These are phyloP conservation scores for Sarotherodon lohbergeri DNA, from an alignment of 2,113 vertebrate species.

Conservation along the genomic window DNA sequence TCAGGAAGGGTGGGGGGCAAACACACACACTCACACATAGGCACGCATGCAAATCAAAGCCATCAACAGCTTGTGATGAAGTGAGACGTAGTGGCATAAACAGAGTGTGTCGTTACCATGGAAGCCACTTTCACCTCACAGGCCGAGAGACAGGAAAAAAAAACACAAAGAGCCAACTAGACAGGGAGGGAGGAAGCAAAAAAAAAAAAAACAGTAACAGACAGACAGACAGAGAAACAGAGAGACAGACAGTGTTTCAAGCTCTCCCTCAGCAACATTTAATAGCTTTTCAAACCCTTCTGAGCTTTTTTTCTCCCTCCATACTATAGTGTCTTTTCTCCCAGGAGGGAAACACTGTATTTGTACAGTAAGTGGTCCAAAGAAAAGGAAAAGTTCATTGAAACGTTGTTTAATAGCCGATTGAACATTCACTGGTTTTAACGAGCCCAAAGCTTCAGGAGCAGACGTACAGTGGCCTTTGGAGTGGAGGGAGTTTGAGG, in stretches of 20 bases:
- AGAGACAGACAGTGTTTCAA: neutral
- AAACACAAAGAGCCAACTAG: no score
- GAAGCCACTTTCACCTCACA: no score
- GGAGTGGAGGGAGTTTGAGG: neutral
- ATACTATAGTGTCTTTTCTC: neutral
- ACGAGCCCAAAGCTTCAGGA: neutral
- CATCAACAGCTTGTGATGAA: no score
- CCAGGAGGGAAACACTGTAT: neutral
- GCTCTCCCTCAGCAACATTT: slow-evolving; percentile 26
- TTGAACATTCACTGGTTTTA: slow-evolving; percentile 17
- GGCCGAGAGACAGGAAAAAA: no score
- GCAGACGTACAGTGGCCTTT: neutral
- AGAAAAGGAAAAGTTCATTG: slow-evolving; percentile 29
- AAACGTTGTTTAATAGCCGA: neutral
- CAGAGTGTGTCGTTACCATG: no score
- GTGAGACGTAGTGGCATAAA: no score
- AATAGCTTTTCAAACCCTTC: slow-evolving; percentile 26
- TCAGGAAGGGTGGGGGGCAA: no score
- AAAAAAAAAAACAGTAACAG: slow-evolving; percentile 16
- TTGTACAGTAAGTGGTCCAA: slow-evolving; percentile 1
- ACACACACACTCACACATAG: no score
- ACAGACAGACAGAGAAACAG: neutral
- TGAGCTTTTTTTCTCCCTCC: neutral
- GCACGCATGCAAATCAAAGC: no score
- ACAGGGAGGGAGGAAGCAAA: slow-evolving; percentile 25